Evolutionary conservation across 2,888 invertebrate species (phyloP), one percentile per base, ranked within the genome.

Genomic region (Synergus gifuensis): DNA sequence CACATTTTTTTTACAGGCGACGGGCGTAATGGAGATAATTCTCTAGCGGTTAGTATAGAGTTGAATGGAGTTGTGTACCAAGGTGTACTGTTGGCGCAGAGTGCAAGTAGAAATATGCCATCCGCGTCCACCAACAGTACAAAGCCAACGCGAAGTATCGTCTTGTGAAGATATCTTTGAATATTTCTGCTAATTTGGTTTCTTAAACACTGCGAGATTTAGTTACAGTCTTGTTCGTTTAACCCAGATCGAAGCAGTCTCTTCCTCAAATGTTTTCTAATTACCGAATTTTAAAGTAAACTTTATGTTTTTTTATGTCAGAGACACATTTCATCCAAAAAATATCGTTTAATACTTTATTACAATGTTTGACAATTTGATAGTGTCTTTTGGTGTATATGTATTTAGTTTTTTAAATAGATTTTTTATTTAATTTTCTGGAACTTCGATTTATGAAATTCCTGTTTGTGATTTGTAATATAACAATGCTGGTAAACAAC

Each of bases 31-130:
- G 96, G 97, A 12, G 97, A 98, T 90, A 97, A 96, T 89, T 98
- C 98, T 79, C 93, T 99, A 84, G 96, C 97, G 60, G 98, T 99
- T 49, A 98, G 97, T 89, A 98, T 99, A 96, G 98, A 99, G 92
- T 94, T 99, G 83, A 98, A 99, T 91, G 99, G 99, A 66, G 95
- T 97, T 77, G 96, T 97, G 92, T 99, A 99, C 93, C 97, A 98
- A 93, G 99, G 99, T 28, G 97, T 99, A 11, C 94, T 99, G 9
- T 98, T 98, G 92, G 95, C 96, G 76, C 94, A 90, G 83, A 86
- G 78, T 9, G 89, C 90, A 44, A 86, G 83, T 77, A 84, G 79
- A 79, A 87, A 81, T 81, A 14, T 73, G 28, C 77, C 81, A 49
- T 64, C 79, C 40, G 42, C 80, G 18, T 81, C 85, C 7, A 81